These are phyloP conservation scores for Oreohelix idahoensis DNA, from an alignment of 1,140 invertebrate species.

Conservation along the genomic window DNA sequence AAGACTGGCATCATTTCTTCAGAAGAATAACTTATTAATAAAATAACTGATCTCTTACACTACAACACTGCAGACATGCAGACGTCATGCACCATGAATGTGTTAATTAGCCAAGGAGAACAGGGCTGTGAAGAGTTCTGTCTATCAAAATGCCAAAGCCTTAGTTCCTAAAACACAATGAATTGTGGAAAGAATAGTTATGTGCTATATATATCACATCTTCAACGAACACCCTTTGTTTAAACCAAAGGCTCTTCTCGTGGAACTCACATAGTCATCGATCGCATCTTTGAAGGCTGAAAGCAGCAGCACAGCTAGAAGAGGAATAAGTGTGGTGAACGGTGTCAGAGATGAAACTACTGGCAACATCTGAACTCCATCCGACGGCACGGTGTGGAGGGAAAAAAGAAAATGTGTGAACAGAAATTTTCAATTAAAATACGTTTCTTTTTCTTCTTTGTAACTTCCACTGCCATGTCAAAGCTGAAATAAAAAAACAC, in stretches of 20 bases:
- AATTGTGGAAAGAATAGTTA: neutral
- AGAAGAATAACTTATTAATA: too few species aligned
- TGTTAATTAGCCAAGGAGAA: neutral
- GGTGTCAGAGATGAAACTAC: slow-evolving; percentile 97
- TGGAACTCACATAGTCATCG: slow-evolving; percentile 94
- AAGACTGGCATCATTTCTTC: too few species aligned
- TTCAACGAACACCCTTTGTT: neutral
- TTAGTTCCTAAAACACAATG: neutral
- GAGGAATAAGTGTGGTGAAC: slow-evolving; percentile 96
- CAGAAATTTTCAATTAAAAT: neutral
- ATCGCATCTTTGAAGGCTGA: slow-evolving; percentile 98
- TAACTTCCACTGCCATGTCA: neutral
- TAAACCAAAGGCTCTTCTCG: neutral
- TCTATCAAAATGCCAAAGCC: neutral
- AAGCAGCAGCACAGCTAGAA: slow-evolving; percentile 94
- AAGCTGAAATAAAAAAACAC: neutral
- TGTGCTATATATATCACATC: neutral
- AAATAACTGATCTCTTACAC: too few species aligned
- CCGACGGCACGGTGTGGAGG: neutral
- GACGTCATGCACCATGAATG: neutral
- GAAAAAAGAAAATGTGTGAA: neutral
- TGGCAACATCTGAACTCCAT: slow-evolving; percentile 87
- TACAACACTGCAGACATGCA: neutral
- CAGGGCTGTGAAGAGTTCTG: neutral
- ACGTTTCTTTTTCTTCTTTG: too few species aligned